Conservation (phyloP, 2,888 invertebrate species). For the Spilarctia lutea region DNA sequence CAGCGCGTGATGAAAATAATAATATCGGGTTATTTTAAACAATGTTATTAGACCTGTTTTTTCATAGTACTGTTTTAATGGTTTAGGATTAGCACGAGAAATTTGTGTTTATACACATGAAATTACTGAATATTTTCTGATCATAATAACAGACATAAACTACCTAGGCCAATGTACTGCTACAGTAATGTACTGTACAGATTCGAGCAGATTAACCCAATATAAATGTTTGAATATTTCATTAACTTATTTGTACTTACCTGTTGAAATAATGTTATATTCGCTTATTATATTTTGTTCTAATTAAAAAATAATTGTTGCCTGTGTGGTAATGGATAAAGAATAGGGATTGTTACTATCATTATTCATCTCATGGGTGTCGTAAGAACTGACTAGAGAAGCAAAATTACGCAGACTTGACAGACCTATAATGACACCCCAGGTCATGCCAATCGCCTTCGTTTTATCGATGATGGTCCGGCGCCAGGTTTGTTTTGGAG, state of each 20-base stretch:
- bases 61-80: conserved; percentile 13
- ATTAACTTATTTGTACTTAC: neutral
- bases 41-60: conserved; percentile 40
- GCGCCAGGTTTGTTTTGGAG: no score
- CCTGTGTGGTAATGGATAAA: no score
- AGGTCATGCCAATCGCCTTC: no score
- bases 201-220: neutral
- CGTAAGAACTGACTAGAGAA: no score
- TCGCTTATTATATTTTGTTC: no score
- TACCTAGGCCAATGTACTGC: neutral
- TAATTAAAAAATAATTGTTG: no score
- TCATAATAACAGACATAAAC: neutral
- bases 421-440: no score
- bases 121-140: neutral
- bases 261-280: no score
- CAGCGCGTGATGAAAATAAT: conserved; percentile 54
- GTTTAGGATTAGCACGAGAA: neutral
- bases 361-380: no score
- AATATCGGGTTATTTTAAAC: conserved; percentile 50
- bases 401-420: no score
- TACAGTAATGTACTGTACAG: neutral
- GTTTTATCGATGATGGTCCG: no score
- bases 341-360: no score
- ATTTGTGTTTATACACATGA: neutral
- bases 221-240: neutral